A percentile compares a stretch with the other conserved stretches of the same genome.
Evolutionary conservation across 2,797 vertebrate genomes (phyloP).

Genomic region (Gastrophryne carolinensis): DNA sequence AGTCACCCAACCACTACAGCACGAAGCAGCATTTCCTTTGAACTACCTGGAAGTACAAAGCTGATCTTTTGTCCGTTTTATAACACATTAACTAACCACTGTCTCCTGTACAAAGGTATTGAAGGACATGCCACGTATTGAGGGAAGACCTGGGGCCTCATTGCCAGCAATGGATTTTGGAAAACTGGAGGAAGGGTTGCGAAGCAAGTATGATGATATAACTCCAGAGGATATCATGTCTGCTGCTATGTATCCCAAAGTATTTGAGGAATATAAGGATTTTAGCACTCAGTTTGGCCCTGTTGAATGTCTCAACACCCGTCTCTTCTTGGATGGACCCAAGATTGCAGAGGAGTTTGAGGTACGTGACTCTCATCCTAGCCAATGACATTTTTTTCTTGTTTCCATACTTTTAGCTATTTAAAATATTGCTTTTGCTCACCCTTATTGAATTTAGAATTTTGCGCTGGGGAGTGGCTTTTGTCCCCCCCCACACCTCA

Average conservation of each 20-base stretch:
- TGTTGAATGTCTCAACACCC: slow-evolving; percentile 85
- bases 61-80: too few species aligned
- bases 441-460: too few species aligned
- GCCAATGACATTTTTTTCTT: too few species aligned
- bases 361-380: slow-evolving; percentile 69
- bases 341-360: slow-evolving; percentile 91
- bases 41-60: too few species aligned
- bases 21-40: too few species aligned
- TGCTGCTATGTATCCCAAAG: slow-evolving; percentile 90
- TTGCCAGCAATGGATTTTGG: slow-evolving; percentile 80
- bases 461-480: too few species aligned
- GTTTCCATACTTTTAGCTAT: too few species aligned
- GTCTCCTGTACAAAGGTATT: too few species aligned
- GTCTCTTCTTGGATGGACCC: slow-evolving; percentile 91
- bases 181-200: slow-evolving; percentile 73
- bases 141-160: slow-evolving; percentile 86
- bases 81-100: too few species aligned
- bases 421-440: too few species aligned
- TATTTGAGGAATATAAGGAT: slow-evolving; percentile 85
- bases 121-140: slow-evolving; percentile 80
- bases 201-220: slow-evolving; percentile 76
- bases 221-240: slow-evolving; percentile 89
- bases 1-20: too few species aligned
- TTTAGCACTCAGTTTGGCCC: slow-evolving; percentile 85
- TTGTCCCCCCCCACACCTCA: too few species aligned